These are phyloP conservation scores for Drosophila pectinifera DNA, from an alignment of 1,140 invertebrate genomes.

Conservation along the genomic window DNA sequence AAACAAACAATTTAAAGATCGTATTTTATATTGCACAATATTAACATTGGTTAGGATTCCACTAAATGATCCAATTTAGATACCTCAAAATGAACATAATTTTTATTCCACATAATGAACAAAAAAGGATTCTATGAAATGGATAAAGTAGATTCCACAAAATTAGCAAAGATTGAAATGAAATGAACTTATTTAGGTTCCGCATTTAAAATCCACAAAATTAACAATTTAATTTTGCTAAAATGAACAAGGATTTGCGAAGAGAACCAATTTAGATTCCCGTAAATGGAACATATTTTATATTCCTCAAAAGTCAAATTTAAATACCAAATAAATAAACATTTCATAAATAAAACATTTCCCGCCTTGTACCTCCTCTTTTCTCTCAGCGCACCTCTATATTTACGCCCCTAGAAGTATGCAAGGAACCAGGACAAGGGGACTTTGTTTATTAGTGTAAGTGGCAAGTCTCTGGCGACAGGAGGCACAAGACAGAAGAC, in stretches of 20 bases:
- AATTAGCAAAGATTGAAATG: too few relatives aligned
- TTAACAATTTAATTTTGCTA: neutral
- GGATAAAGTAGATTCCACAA: neutral
- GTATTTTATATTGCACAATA: too few relatives aligned
- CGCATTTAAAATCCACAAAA: neutral
- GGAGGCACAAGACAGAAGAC: slow-evolving; percentile 5
- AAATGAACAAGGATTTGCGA: neutral
- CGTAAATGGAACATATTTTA: too few relatives aligned
- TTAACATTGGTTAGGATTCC: neutral
- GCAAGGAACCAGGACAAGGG: slow-evolving; percentile 32
- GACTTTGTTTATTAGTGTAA: slow-evolving; percentile 55
- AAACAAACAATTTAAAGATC: neutral
- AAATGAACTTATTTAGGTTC: too few relatives aligned
- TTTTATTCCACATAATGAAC: neutral
- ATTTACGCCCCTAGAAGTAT: slow-evolving; percentile 24
- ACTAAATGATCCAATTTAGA: neutral
- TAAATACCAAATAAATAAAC: too few relatives aligned
- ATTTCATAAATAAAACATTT: too few relatives aligned
- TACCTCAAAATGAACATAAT: neutral
- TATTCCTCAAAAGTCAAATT: too few relatives aligned
- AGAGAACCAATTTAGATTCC: too few relatives aligned
- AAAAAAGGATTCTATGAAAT: neutral
- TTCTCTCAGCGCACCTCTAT: slow-evolving; percentile 5
- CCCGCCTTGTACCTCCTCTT: neutral
- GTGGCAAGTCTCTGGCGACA: slow-evolving; percentile 43